A percentile compares a stretch with the other conserved stretches of the same genome.
Evolutionary conservation across 2,113 vertebrate species (phyloP).

Genomic region (Sylvia atricapilla): DNA sequence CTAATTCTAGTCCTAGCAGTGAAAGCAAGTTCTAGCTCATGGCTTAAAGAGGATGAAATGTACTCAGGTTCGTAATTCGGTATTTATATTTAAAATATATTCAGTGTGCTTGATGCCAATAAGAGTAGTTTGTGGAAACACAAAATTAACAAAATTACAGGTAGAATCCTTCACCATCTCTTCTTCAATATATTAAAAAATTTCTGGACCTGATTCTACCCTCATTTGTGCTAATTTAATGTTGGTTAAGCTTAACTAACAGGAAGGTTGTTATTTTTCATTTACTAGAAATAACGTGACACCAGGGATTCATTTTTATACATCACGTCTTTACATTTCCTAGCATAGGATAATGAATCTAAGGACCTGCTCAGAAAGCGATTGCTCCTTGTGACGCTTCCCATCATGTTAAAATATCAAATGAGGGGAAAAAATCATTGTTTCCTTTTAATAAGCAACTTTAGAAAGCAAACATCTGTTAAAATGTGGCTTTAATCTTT

Average conservation of each 20-base stretch:
- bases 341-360: neutral
- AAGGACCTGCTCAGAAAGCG: neutral
- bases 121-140: neutral
- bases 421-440: neutral
- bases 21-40: neutral
- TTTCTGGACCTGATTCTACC: neutral
- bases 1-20: neutral
- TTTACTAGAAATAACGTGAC: neutral
- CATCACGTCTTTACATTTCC: neutral
- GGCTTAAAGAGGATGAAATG: neutral
- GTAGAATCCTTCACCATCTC: neutral
- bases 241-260: neutral
- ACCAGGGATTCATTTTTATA: neutral
- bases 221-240: neutral
- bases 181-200: neutral
- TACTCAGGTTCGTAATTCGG: neutral
- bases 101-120: neutral
- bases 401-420: neutral
- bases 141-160: neutral
- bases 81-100: neutral
- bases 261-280: neutral
- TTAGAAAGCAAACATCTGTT: neutral
- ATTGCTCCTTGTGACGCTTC: neutral
- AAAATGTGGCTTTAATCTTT: neutral
- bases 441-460: slow-evolving; percentile 7